Base-by-base conservation (phyloP, 2,113 vertebrate species). In the Gymnocephalus cernua region DNA sequence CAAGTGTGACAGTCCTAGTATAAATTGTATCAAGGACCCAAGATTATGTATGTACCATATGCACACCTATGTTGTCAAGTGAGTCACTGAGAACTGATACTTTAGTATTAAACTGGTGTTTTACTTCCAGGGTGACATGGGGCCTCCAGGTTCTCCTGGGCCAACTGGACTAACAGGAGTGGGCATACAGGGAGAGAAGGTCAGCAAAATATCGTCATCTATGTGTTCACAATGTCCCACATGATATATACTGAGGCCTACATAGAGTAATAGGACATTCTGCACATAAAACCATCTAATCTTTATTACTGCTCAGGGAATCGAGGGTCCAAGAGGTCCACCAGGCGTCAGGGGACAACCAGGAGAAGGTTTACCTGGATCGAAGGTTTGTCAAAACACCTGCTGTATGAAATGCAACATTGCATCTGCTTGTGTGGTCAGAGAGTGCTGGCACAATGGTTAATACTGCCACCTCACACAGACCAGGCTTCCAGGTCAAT, bases 121-220 rank as follows among this genome's bases (percentile, higher is more conserved):
- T 83, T 53, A 27, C 57, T 68, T 86, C 54, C 86, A 97, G 96
- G 95, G 96, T 87, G 95, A 97, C 54, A 41, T 96, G 6, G 96
- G 95, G 27, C 94, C 94, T 80, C 91, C 94, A 86, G 96, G 96
- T 84, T 92, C 91, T 84, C 91, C 95, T 3, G 97, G 97, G 12
- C 93, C 89, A 84, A 63, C 83, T 91, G 96, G 97, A 76, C 93
- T 92, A 59, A 85, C 94, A 84, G 96, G 96, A 74, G 84, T 88
- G 83, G 96, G 96, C 80, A 95, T 97, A 87, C 96, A 96, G 86
- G 96, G 96, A 87, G 96, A 97, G 73, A 98, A 97, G 95, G 96
- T 97, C 66, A 79, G 82, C 12, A 21, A 8, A 59, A 35, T 23
- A 3, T 62, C 21, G 19, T 61, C 4, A 71, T 68, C 15, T 44